Conservation (phyloP, 1,140 invertebrate species). For the Anthonomus grandis region DNA sequence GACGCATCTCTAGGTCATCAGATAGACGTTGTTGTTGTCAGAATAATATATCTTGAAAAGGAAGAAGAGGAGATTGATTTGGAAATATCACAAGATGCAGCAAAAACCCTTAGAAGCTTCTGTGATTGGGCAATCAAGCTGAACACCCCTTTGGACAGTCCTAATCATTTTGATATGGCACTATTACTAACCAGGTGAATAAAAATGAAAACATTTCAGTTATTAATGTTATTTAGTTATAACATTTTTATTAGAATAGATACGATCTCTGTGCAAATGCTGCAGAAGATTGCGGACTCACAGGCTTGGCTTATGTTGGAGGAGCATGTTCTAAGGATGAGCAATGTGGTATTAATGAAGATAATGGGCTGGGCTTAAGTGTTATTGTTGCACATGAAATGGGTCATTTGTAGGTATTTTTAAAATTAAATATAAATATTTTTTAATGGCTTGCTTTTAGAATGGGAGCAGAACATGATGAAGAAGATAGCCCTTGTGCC, state of each 20-base stretch:
- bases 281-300: slow-evolving; percentile 58
- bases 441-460: slow-evolving; percentile 52
- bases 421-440: too few relatives aligned
- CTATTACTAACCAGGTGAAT: slow-evolving; percentile 67
- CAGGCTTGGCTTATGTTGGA: slow-evolving; percentile 65
- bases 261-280: slow-evolving; percentile 49
- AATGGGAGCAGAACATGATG: slow-evolving; percentile 60
- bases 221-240: too few relatives aligned
- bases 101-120: slow-evolving; percentile 63
- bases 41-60: slow-evolving; percentile 56
- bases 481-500: slow-evolving; percentile 48
- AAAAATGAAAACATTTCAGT: too few relatives aligned
- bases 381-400: slow-evolving; percentile 70
- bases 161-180: slow-evolving; percentile 73
- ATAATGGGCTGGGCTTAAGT: slow-evolving; percentile 62
- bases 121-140: slow-evolving; percentile 66
- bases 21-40: slow-evolving; percentile 64
- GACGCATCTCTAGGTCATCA: slow-evolving; percentile 64
- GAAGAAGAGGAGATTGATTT: slow-evolving; percentile 55
- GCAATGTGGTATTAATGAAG: slow-evolving; percentile 66
- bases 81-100: slow-evolving; percentile 57
- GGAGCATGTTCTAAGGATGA: slow-evolving; percentile 62
- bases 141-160: slow-evolving; percentile 63
- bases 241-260: slow-evolving; percentile 34
- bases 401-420: slow-evolving; percentile 64